Evolutionary conservation across 1,140 invertebrate genomes (phyloP), one percentile per base, ranked within the genome.

Genomic region (Hycleus cichorii): DNA sequence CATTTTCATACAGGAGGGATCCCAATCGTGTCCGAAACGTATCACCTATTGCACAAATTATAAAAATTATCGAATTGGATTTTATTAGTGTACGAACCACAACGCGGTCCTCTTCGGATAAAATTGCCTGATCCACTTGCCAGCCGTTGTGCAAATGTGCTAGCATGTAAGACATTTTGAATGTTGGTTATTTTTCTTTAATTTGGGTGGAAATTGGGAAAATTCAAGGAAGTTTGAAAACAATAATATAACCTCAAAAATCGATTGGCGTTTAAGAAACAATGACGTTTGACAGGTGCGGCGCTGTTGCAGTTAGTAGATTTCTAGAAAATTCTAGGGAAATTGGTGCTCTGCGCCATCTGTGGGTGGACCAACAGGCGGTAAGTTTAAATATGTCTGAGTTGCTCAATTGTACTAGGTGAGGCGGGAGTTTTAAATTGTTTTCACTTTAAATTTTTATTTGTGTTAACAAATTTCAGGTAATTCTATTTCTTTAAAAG

Each of bases 1-100:
- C 96, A 99, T 99, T 80, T 97, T 96, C 97, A 99, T 99, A 75
- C 97, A 99, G 11, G 94, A 94, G 5, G 97, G 96, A 72, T 99
- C 97, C 96, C 96, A 99, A 82, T 99, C 97, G 70, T 99, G 96
- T 0, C 97, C 97, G 80, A 99, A 98, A 57, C 96, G 80, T 58
- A 98, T 96, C 0, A 98, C 89, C 90, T 89, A 18, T 18, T 18
- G 18, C 18, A 63, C 39, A 71, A 70, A 63, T 47, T 7, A 4
- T 32, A 50, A 58, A 57, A 63, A 26, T 39, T 25, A 40, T 6
- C 7, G 32, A 42, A 43, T 4, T 32, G 18, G 11, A 56, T 38
- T 26, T 11, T 39, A 44, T 25, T 32, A 5, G 18, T 2, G 9
- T 53, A 73, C 73, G 74, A 77, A 91, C 91, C 51, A 99, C 95